Conservation (phyloP, 1,140 invertebrate species). For the Leptestheria dahalacensis region DNA sequence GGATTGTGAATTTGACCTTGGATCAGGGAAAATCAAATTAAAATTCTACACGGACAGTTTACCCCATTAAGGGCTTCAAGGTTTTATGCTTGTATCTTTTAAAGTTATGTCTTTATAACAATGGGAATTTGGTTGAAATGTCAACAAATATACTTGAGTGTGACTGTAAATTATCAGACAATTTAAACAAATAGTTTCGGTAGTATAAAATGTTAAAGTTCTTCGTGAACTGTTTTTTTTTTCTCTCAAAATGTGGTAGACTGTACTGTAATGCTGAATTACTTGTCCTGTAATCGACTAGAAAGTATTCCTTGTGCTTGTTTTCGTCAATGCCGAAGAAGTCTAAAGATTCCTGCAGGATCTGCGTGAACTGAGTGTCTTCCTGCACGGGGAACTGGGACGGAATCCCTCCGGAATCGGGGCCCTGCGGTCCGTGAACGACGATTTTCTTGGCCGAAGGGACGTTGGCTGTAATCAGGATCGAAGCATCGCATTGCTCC, state of each 20-base stretch:
- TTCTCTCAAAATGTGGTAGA: no score
- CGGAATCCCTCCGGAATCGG: conserved; percentile 84
- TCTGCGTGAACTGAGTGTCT: conserved; percentile 93
- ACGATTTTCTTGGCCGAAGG: conserved; percentile 98
- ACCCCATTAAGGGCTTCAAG: not conserved
- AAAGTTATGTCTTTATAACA: no score
- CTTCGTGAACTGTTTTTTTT: no score
- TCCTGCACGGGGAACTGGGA: conserved; percentile 97
- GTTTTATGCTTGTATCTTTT: no score
- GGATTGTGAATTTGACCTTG: conserved; percentile 88
- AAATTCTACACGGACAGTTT: no score
- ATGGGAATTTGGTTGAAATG: conserved; percentile 14
- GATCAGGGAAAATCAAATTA: conserved; percentile 15
- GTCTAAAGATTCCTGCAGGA: conserved; percentile 85
- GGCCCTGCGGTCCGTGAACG: conserved; percentile 81
- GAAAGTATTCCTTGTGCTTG: conserved; percentile 75
- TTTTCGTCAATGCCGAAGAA: conserved; percentile 93
- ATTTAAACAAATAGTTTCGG: no score
- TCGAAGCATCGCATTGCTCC: conserved; percentile 96
- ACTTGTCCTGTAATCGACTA: conserved; percentile 97
- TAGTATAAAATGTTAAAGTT: no score
- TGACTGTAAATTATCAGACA: no score
- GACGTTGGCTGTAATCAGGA: conserved; percentile 94
- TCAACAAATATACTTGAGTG: no score
- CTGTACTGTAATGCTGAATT: conserved; percentile 37